A percentile compares a stretch with the other conserved stretches of the same genome.
phyloP scores from a whole-genome alignment of 2,797 vertebrate species.

The Enteromius argenteus region DNA sequence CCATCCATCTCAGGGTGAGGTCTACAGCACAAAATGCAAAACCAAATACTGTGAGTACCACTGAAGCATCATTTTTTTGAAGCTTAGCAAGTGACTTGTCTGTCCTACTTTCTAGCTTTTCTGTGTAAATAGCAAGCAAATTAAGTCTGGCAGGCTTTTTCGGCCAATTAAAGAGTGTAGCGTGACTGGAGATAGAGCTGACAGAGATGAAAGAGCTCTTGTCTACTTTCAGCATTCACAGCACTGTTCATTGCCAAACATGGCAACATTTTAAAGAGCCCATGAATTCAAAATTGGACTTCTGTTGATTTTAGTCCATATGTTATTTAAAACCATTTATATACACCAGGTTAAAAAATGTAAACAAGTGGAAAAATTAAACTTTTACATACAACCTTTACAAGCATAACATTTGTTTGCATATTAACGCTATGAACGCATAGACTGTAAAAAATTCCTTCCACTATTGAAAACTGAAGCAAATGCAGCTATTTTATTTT shows the following conservation, averaged over 20 bases:
- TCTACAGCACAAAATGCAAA: constrained; percentile 1
- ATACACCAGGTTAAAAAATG: background rate
- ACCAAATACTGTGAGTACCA: background rate
- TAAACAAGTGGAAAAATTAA: background rate
- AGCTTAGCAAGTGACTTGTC: background rate
- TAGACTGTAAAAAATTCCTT: no score
- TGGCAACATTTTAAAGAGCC: constrained; percentile 7
- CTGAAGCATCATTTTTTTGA: constrained; percentile 17
- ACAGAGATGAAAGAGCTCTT: constrained; percentile 64
- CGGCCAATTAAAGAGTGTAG: constrained; percentile 65
- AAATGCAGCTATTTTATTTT: no score
- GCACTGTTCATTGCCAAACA: constrained; percentile 10
- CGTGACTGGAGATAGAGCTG: constrained; percentile 61
- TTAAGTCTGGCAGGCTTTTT: constrained; percentile 61
- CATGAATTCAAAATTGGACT: background rate
- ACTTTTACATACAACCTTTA: no score
- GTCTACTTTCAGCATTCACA: constrained; percentile 44
- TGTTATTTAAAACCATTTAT: constrained; percentile 3
- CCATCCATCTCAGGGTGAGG: background rate
- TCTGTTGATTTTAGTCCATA: background rate
- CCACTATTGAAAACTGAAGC: no score
- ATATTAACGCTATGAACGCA: no score
- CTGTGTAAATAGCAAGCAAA: constrained; percentile 63
- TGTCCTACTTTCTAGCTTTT: constrained; percentile 35
- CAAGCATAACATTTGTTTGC: no score